Conservation (phyloP, 1,140 invertebrate genomes). For the Scaptomyza montana region DNA sequence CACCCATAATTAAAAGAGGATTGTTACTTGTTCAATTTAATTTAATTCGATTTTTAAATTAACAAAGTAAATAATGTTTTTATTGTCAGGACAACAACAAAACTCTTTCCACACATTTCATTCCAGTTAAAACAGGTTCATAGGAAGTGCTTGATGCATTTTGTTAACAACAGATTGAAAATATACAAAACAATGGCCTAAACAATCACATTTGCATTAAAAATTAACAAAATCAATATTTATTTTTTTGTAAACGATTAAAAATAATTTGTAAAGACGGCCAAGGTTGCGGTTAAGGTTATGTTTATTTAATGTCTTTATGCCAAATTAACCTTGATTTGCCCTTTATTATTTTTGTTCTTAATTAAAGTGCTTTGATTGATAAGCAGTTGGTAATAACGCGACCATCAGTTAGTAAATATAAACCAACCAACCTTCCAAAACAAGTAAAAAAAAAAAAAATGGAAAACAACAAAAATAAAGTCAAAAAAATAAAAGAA, state of each 20-base stretch:
- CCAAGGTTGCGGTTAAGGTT: neutral
- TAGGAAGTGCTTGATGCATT: no score
- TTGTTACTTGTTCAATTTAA: no score
- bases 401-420: conserved; percentile 37
- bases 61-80: no score
- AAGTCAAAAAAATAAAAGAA: conserved; percentile 7
- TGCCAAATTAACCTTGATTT: conserved; percentile 1
- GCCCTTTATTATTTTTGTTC: neutral
- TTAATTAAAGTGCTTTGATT: conserved; percentile 25
- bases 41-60: no score
- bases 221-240: neutral
- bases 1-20: no score
- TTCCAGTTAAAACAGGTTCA: no score
- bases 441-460: neutral
- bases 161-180: no score
- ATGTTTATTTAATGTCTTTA: conserved; percentile 3
- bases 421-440: neutral
- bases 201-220: neutral
- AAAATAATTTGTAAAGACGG: neutral
- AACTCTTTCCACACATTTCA: no score
- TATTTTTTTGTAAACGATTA: no score
- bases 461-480: neutral
- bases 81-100: no score
- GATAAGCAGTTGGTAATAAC: conserved; percentile 60
- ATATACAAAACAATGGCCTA: no score